These are phyloP conservation scores for Microtus agrestis DNA, from an alignment of 2,797 vertebrate species.

Conservation along the genomic window DNA sequence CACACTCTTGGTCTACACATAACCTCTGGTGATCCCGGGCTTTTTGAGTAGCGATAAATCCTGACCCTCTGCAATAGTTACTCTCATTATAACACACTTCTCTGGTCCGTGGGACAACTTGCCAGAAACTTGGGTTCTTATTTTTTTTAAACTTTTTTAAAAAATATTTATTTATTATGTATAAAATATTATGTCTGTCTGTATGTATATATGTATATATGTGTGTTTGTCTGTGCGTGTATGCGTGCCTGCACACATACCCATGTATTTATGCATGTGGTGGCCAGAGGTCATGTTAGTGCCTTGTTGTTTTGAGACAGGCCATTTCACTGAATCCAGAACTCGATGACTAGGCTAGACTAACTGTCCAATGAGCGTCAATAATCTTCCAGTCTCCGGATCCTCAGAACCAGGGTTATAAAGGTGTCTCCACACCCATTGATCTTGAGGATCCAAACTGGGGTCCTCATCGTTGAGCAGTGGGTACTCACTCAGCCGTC, in stretches of 20 bases:
- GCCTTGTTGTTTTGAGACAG: background rate
- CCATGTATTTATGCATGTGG: background rate
- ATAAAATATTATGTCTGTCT: too few relatives aligned
- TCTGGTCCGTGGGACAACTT: background rate
- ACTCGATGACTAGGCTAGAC: background rate
- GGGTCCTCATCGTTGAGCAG: background rate
- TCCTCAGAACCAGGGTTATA: background rate
- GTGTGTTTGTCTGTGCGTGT: fast-evolving
- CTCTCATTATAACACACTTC: background rate
- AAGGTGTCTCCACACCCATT: background rate
- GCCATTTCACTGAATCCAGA: background rate
- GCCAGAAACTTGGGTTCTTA: background rate
- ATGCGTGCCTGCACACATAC: background rate
- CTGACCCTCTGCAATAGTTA: background rate
- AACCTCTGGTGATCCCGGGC: background rate
- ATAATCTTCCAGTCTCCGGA: background rate
- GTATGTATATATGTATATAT: too few relatives aligned
- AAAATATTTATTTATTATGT: too few relatives aligned
- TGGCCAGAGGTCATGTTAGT: background rate
- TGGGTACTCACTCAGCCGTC: background rate
- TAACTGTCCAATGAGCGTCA: background rate
- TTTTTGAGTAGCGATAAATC: background rate
- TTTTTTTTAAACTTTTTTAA: too few relatives aligned
- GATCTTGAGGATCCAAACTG: background rate
- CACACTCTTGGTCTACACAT: background rate